Evolutionary conservation across 2,797 vertebrate species (phyloP).

Genomic region (Adelosebastes latens): DNA sequence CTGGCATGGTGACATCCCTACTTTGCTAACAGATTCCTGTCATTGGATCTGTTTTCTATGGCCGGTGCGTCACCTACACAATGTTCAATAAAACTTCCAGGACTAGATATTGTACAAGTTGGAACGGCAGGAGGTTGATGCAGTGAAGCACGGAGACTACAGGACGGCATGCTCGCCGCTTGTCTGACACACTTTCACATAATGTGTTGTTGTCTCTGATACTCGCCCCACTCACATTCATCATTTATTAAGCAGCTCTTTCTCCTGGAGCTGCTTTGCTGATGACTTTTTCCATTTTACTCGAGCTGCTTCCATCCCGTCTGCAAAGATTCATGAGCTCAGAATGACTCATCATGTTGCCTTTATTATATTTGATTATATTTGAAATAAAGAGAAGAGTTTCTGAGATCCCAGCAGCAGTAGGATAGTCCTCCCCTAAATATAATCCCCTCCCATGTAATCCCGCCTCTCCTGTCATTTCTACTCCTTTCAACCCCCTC

Average conservation of each 20-base stretch:
- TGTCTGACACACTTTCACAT: slow-evolving; percentile 20
- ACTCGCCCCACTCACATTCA: slow-evolving; percentile 15
- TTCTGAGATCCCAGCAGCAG: slow-evolving; percentile 1
- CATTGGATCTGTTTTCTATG: background rate
- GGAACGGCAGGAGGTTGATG: background rate
- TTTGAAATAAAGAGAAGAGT: background rate
- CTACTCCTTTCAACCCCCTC: slow-evolving; percentile 54
- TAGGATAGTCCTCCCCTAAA: background rate
- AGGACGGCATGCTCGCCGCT: background rate
- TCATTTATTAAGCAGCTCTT: slow-evolving; percentile 54
- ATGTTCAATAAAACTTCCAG: background rate
- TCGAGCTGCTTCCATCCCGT: background rate
- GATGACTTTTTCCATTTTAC: slow-evolving; percentile 64
- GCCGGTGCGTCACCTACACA: background rate
- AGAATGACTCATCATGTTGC: slow-evolving; percentile 29
- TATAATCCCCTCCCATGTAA: slow-evolving; percentile 68
- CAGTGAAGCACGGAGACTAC: background rate
- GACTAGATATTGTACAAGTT: background rate
- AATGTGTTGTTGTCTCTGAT: slow-evolving; percentile 31
- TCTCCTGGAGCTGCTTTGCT: slow-evolving; percentile 7
- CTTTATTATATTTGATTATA: background rate
- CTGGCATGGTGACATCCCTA: background rate
- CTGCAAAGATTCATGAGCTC: slow-evolving; percentile 5
- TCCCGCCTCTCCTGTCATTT: slow-evolving; percentile 71
- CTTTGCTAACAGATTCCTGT: background rate